phyloP scores from a whole-genome alignment of 2,113 vertebrate species.

The Protobothrops mucrosquamatus region DNA sequence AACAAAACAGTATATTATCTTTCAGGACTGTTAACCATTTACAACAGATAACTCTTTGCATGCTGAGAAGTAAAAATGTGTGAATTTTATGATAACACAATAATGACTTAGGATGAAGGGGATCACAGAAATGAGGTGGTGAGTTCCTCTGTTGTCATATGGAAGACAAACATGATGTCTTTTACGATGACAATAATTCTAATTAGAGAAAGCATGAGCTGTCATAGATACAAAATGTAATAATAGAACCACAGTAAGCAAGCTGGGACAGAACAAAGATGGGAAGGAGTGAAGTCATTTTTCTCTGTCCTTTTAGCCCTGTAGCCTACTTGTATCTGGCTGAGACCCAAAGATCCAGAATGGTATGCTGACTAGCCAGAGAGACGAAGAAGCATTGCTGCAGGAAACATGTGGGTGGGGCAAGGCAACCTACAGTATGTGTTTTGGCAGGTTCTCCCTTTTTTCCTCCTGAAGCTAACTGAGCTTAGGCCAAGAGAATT shows the following conservation, averaged over 20 bases:
- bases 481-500: neutral
- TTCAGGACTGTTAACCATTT: neutral
- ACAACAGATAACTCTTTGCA: neutral
- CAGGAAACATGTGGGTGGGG: conserved; percentile 14
- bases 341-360: neutral
- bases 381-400: neutral
- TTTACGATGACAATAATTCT: neutral
- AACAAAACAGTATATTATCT: neutral
- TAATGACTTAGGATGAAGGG: neutral
- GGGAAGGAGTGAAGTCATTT: neutral
- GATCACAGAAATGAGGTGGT: neutral
- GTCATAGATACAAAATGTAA: neutral
- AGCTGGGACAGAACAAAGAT: neutral
- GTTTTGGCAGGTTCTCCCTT: neutral
- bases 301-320: neutral
- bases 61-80: neutral
- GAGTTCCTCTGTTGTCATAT: neutral
- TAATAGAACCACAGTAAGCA: neutral
- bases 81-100: neutral
- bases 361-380: conserved; percentile 1
- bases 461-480: neutral
- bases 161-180: neutral
- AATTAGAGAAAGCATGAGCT: neutral
- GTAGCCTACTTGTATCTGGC: neutral
- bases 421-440: neutral